Evolutionary conservation across 1,140 invertebrate genomes (phyloP), one percentile per base, ranked within the genome.

Genomic region (Megalopta genalis): DNA sequence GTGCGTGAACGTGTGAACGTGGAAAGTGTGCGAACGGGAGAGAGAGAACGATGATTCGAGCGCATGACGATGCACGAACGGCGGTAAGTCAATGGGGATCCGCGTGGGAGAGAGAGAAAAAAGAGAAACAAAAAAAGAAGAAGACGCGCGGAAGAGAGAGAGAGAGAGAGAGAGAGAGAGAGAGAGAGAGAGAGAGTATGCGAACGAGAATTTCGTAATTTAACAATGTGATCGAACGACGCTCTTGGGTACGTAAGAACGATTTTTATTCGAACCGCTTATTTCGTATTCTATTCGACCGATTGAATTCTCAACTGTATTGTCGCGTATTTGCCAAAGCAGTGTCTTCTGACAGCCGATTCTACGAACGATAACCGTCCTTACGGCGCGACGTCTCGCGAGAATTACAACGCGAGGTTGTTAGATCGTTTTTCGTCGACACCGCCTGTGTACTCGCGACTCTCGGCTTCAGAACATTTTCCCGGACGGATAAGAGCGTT

Each of bases 311-410:
- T 16, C 63, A 16, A 60, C 46, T 74, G 23, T n/a, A 63, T 37
- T 18, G 27, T 32, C 60, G 23, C 18, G 27, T 63, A 63, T 42
- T n/a, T 63, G 60, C 60, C 32, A 62, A 62, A 37, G 32, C 60
- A 27, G 27, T 27, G 60, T 62, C 60, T 32, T 62, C 21, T 59
- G 21, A 46, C 52, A 27, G 39, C 57, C 25, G 65, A 25, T 68
- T 76, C 25, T 49, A 18, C 18, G 25, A 76, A 46, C 42, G 25
- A 60, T 57, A 76, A 69, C 74, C 74, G 74, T 76, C 74, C 74
- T 57, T 60, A 60, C 16, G 25, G 21, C 39, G 37, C n/a, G n/a
- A 39, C 64, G 65, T 25, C 25, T 27, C 74, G 39, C n/a, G 54
- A 27, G 65, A 75, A 18, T 18, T 52, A 16, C 6, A 54, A n/a